Percentiles rank a stretch among this genome's conserved stretches.
phyloP scores from a whole-genome alignment of 2,113 vertebrate species.

The Callopanchax toddi region DNA sequence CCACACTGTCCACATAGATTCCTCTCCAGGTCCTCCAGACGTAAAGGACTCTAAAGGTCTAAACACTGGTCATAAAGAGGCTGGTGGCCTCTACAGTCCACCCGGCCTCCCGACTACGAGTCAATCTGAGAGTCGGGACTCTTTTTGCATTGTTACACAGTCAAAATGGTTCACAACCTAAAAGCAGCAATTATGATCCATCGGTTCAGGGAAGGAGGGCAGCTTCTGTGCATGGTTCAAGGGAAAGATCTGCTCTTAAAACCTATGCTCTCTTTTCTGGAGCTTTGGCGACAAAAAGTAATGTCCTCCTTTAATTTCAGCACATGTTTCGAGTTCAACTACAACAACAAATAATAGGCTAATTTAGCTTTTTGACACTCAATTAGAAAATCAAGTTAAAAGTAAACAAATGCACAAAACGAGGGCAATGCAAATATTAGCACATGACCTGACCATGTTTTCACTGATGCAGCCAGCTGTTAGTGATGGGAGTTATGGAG shows the following conservation, averaged over 20 bases:
- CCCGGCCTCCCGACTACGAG: conserved; percentile 13
- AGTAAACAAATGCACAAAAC: not conserved
- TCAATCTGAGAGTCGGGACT: conserved; percentile 55
- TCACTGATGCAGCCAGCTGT: too few relatives aligned
- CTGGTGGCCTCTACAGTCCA: conserved; percentile 69
- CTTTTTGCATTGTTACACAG: conserved; percentile 83
- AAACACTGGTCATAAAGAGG: conserved; percentile 42
- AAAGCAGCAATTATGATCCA: conserved; percentile 79
- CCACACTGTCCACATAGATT: conserved; percentile 28
- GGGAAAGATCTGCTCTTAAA: conserved; percentile 5
- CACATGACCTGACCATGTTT: too few relatives aligned
- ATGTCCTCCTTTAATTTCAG: not conserved
- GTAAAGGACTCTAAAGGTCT: conserved; percentile 20
- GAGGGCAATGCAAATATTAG: too few relatives aligned
- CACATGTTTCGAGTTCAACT: conserved; percentile 26
- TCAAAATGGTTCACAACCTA: conserved; percentile 55
- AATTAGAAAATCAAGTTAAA: not conserved
- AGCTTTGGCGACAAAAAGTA: conserved; percentile 32
- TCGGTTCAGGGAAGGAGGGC: conserved; percentile 63
- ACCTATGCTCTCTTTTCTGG: conserved; percentile 1
- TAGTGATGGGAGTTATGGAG: too few relatives aligned
- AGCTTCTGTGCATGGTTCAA: conserved; percentile 60
- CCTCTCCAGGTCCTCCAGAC: not conserved
- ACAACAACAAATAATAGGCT: conserved; percentile 1
- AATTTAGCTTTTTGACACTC: conserved; percentile 43